phyloP scores from a whole-genome alignment of 2,888 invertebrate species.

The Parnassius glacialis region DNA sequence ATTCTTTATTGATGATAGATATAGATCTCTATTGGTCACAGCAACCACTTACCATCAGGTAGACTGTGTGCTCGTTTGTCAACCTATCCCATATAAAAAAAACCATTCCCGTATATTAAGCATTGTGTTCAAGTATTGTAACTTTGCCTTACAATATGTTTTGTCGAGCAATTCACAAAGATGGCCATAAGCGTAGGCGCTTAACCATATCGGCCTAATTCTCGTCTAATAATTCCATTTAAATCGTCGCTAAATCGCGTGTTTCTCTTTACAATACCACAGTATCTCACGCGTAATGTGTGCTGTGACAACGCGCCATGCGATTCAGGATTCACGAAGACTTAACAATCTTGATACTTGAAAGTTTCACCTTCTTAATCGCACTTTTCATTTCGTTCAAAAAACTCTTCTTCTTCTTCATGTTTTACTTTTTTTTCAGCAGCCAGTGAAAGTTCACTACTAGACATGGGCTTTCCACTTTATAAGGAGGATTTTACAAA shows the following conservation, averaged over 20 bases:
- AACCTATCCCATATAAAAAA: no score
- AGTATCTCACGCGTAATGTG: conserved; percentile 76
- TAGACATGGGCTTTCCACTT: no score
- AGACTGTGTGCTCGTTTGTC: no score
- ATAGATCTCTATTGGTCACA: no score
- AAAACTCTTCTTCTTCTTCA: no score
- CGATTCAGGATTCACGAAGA: conserved; percentile 32
- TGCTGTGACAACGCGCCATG: conserved; percentile 64
- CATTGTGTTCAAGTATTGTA: conserved; percentile 18
- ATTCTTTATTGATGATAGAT: no score
- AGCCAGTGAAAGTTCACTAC: no score
- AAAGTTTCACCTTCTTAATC: no score
- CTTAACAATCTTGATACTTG: conserved; percentile 48
- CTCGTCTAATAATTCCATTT: conserved; percentile 60
- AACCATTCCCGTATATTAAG: conserved; percentile 3
- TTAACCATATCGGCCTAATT: conserved; percentile 50
- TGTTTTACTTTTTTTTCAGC: no score
- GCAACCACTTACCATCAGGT: no score
- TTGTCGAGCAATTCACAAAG: conserved; percentile 37
- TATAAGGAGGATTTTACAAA: no score
- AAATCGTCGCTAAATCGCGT: conserved; percentile 65
- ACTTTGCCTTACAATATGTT: conserved; percentile 36
- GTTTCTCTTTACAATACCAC: conserved; percentile 63
- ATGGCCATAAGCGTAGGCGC: conserved; percentile 42
- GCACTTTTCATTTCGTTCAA: no score